These are phyloP conservation scores for Pecten maximus DNA, from an alignment of 2,888 invertebrate genomes.

Conservation along the genomic window DNA sequence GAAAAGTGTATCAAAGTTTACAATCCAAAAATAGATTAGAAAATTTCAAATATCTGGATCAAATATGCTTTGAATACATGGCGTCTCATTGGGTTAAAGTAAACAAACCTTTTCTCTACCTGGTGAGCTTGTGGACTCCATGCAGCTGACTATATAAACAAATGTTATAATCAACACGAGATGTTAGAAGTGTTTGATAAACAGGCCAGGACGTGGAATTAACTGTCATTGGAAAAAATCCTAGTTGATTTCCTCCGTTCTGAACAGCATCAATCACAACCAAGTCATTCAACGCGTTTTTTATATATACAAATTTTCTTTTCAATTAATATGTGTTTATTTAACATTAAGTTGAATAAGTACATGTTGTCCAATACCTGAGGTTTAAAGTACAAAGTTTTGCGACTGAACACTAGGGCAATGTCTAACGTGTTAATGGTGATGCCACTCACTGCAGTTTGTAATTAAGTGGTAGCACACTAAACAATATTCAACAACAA, in stretches of 20 bases:
- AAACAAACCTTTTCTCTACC: not conserved
- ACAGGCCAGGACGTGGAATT: not conserved
- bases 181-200: not conserved
- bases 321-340: slow-evolving; percentile 1
- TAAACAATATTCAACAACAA: not conserved
- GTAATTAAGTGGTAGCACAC: not conserved
- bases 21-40: not conserved
- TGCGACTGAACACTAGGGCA: not conserved
- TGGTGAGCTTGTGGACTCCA: not conserved
- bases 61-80: not conserved
- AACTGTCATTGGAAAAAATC: not conserved
- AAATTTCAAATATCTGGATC: slow-evolving; percentile 8
- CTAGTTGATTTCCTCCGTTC: not conserved
- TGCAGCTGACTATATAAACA: not conserved
- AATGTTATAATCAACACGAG: not conserved
- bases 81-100: not conserved
- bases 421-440: not conserved
- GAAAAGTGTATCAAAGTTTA: not conserved
- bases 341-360: not conserved
- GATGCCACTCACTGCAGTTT: not conserved
- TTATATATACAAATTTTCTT: not conserved
- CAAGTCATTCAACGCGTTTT: not conserved
- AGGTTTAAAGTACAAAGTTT: not conserved
- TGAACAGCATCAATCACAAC: not conserved
- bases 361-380: not conserved